These are phyloP conservation scores for Drosophila yooni DNA, from an alignment of 2,888 invertebrate genomes.

Conservation along the genomic window DNA sequence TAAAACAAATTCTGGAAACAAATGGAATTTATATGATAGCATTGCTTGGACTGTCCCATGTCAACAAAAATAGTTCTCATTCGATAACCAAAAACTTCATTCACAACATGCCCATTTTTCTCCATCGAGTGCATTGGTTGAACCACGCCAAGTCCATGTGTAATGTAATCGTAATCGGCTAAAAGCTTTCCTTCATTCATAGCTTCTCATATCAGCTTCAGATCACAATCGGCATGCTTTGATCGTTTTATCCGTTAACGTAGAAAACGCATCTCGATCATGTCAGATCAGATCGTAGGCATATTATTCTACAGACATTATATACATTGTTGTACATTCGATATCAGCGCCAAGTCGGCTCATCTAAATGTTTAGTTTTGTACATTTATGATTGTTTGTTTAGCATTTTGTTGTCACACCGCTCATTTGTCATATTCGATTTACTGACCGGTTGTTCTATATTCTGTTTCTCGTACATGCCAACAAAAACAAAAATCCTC, in stretches of 20 bases:
- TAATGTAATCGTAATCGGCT: conserved; percentile 35
- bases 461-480: conserved; percentile 73
- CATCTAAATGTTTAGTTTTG: conserved; percentile 46
- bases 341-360: conserved; percentile 42
- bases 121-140: conserved; percentile 53
- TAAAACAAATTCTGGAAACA: conserved; percentile 2
- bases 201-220: conserved; percentile 24
- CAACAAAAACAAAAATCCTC: conserved; percentile 8
- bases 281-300: conserved; percentile 15
- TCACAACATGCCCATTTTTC: conserved; percentile 23
- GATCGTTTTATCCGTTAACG: conserved; percentile 38
- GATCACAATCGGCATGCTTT: conserved; percentile 66
- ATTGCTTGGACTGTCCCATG: conserved; percentile 32
- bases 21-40: conserved; percentile 16
- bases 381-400: conserved; percentile 43
- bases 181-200: conserved; percentile 25
- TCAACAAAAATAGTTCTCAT: conserved; percentile 10
- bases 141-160: conserved; percentile 21
- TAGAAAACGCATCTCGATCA: conserved; percentile 45
- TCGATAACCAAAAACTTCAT: conserved; percentile 46
- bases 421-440: conserved; percentile 17
- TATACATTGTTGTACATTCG: conserved; percentile 52
- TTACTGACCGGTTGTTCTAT: conserved; percentile 68
- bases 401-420: conserved; percentile 45
- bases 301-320: conserved; percentile 34